Percentiles rank a stretch among this genome's conserved stretches.
These are phyloP conservation scores for Upupa epops DNA, from an alignment of 2,113 vertebrate species.

Conservation along the genomic window DNA sequence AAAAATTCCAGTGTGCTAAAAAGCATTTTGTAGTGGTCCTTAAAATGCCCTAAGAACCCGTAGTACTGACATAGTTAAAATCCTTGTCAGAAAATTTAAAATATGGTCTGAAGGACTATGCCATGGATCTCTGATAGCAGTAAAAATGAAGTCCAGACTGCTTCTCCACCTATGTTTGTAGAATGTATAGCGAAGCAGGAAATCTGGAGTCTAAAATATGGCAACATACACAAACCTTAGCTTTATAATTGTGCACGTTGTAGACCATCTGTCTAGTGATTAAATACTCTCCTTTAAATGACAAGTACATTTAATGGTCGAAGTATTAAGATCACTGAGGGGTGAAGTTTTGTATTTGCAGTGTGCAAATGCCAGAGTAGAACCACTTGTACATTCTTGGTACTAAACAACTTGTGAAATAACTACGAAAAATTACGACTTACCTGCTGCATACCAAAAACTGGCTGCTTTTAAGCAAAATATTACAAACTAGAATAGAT, in stretches of 20 bases:
- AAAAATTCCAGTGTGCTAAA: neutral
- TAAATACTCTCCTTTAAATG: slow-evolving; percentile 67
- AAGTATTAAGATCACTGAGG: slow-evolving; percentile 73
- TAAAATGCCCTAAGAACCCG: neutral
- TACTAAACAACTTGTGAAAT: slow-evolving; percentile 36
- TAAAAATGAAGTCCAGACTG: slow-evolving; percentile 48
- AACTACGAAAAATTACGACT: slow-evolving; percentile 36
- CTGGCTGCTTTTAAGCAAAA: slow-evolving; percentile 17
- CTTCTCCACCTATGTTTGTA: slow-evolving; percentile 35
- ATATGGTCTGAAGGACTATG: neutral
- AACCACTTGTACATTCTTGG: slow-evolving; percentile 44
- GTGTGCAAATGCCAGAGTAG: slow-evolving; percentile 47
- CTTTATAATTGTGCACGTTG: slow-evolving; percentile 59
- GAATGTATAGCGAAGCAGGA: slow-evolving; percentile 54
- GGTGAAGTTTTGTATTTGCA: slow-evolving; percentile 72
- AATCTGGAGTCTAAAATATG: slow-evolving; percentile 52
- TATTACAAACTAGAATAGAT: slow-evolving; percentile 32
- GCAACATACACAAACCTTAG: slow-evolving; percentile 21
- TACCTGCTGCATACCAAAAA: slow-evolving; percentile 25
- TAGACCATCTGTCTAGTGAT: slow-evolving; percentile 72
- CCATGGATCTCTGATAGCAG: slow-evolving; percentile 31
- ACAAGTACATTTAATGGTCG: slow-evolving; percentile 66
- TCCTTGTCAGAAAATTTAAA: neutral
- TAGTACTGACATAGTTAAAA: neutral
- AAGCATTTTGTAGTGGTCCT: neutral